Base-by-base conservation (phyloP, 2,113 vertebrate species). In the Dicerorhinus sumatrensis region DNA sequence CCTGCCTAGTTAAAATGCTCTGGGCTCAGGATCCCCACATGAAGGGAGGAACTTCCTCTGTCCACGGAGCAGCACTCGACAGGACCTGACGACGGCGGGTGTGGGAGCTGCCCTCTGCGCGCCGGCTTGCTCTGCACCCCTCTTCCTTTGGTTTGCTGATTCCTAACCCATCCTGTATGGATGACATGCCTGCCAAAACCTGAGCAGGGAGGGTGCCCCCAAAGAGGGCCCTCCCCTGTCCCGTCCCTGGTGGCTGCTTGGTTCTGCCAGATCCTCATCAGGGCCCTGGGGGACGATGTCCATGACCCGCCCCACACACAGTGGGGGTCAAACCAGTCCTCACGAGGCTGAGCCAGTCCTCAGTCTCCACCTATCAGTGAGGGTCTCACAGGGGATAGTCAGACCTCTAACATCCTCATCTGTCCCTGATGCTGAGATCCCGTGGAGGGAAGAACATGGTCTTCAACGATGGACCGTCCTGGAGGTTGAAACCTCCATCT, bases 391-490 rank as follows among this genome's bases (percentile, higher is more conserved):
- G n/a, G 33, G 27, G 62, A 21, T 11, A 31, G 33, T 29, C 25
- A 0, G 33, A 36, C 46, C n/a, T 14, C 51, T 54, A 54, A 14
- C 51, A 54, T 54, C 51, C 14, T 54, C 51, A 54, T 54, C 13
- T 13, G 14, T 54, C 79, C 86, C 21, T 0, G 0, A 21, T 17
- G 31, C 56, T 8, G 21, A 0, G 13, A 8, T n/a, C 5, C 31
- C 1, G 0, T 3, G 2, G 56, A 27, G 56, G 31, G 21, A 11
- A 5, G 2, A 0, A 0, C 0, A 6, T 17, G 86, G n/a, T 23
- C 60, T 16, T 21, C 18, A 7, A 39, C 1, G 2, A 3, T 0
- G 39, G 60, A 21, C 11, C 6, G 2, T 18, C 48, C 65, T 36
- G 18, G 48, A 29, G 33, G 46, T 3, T 0, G 46, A 39, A 13